Conservation (phyloP, 2,113 vertebrate genomes). For the Myiagra hebetior region DNA sequence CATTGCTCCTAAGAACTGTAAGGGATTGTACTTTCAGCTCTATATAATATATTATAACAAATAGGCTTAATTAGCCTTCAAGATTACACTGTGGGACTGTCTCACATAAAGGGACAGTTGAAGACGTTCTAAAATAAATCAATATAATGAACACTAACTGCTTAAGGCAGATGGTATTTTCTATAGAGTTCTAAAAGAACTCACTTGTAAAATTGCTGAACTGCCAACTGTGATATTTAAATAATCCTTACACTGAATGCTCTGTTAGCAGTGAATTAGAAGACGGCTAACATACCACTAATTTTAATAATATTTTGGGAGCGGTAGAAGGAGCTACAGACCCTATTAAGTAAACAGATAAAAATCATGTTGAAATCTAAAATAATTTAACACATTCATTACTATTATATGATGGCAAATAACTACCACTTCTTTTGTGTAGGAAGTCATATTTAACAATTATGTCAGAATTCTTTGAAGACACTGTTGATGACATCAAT, state of each 20-base stretch:
- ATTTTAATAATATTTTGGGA: background rate
- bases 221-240: background rate
- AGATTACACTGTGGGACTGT: background rate
- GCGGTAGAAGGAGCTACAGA: background rate
- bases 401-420: background rate
- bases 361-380: background rate
- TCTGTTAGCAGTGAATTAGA: background rate
- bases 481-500: background rate
- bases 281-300: background rate
- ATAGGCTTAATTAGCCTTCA: background rate
- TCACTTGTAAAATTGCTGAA: background rate
- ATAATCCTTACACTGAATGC: background rate
- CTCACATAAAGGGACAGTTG: background rate
- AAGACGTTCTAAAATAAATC: conserved; percentile 24
- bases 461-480: background rate
- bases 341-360: background rate
- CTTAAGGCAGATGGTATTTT: conserved; percentile 1
- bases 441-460: background rate
- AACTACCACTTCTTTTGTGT: background rate
- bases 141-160: conserved; percentile 6
- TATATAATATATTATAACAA: background rate
- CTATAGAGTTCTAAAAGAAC: background rate
- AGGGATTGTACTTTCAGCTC: background rate
- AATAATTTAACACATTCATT: background rate
- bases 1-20: background rate